Base-by-base conservation (phyloP, 2,797 vertebrate species). In the Channallabes apus region DNA sequence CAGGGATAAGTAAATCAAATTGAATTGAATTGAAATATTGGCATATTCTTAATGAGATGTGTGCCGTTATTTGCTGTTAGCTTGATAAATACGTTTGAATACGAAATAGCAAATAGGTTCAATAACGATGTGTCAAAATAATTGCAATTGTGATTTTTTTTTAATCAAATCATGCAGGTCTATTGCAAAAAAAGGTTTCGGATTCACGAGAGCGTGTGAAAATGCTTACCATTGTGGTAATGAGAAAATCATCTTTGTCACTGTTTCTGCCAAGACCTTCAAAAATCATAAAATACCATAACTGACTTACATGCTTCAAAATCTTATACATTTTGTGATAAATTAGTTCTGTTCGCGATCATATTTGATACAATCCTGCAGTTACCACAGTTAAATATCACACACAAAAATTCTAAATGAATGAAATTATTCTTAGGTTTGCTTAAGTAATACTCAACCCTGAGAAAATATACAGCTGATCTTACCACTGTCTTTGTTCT, bases 201-300 rank as follows among this genome's bases (percentile, higher is more conserved):
- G 59, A 69, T 58, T 24, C 32, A 22, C 35, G n/a, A 78, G n/a
- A 79, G 22, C 22, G 73, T 56, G 15, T 64, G n/a, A 80, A 18
- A 59, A 20, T 61, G 84, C 94, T 88, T 95, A 99, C 98, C 97
- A 99, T 97, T 24, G 96, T 99, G 71, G 96, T 96, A 91, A 99
- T 92, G 8, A 99, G 94, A 64, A 95, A 93, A 88, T 98, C 96
- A 11, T 97, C 96, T 85, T 96, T 97, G 86, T 95, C 97, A 89
- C 94, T 93, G 0, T 86, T 77, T 90, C 91, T 94, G 80, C 94
- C 94, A 81, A 95, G 92, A 93, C 96, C 98, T 98, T 91, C 71
- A 92, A 92, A 91, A 83, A 85, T 6, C 14, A 29, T 11, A 68
- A 6, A 82, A 35, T 22, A 67, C 12, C 58, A 78, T 12, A 78